A percentile compares a stretch with the other conserved stretches of the same genome.
phyloP scores from a whole-genome alignment of 2,797 vertebrate genomes.

The Ambastaia sidthimunki region DNA sequence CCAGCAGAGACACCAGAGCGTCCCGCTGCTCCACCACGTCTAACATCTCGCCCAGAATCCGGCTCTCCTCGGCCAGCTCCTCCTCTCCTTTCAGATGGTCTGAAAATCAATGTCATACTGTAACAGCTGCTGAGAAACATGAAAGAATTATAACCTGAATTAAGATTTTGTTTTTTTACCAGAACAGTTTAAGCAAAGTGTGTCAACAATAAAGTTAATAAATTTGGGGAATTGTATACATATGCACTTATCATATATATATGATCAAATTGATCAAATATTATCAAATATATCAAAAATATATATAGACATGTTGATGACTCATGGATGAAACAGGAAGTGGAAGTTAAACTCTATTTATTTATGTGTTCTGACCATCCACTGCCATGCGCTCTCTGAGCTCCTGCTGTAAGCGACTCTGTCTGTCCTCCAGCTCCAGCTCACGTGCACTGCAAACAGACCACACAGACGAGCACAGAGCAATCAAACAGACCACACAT shows the following conservation, averaged over 20 bases:
- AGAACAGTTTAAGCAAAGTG: neutral
- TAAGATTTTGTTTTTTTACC: neutral
- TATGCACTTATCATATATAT: too few species aligned
- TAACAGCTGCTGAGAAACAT: neutral
- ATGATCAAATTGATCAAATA: too few species aligned
- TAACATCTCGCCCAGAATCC: slow-evolving; percentile 93
- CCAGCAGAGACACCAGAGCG: slow-evolving; percentile 88
- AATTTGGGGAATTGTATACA: too few species aligned
- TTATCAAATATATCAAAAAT: too few species aligned
- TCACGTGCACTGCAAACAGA: slow-evolving; percentile 85
- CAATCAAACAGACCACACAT: neutral
- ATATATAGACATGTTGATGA: too few species aligned
- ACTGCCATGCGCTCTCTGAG: slow-evolving; percentile 93
- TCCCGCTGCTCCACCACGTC: slow-evolving; percentile 95
- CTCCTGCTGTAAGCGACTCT: slow-evolving; percentile 94
- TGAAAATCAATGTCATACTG: slow-evolving; percentile 60
- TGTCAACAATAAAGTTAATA: too few species aligned
- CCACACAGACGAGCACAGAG: slow-evolving; percentile 26
- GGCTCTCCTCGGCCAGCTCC: slow-evolving; percentile 89
- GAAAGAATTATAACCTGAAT: neutral
- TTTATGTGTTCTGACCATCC: slow-evolving; percentile 79
- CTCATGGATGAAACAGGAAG: neutral
- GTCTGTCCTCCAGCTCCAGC: slow-evolving; percentile 93
- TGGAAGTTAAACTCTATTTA: neutral
- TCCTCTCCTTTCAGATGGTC: slow-evolving; percentile 90